phyloP scores from a whole-genome alignment of 2,888 invertebrate genomes.

The Coenonympha glycerion region DNA sequence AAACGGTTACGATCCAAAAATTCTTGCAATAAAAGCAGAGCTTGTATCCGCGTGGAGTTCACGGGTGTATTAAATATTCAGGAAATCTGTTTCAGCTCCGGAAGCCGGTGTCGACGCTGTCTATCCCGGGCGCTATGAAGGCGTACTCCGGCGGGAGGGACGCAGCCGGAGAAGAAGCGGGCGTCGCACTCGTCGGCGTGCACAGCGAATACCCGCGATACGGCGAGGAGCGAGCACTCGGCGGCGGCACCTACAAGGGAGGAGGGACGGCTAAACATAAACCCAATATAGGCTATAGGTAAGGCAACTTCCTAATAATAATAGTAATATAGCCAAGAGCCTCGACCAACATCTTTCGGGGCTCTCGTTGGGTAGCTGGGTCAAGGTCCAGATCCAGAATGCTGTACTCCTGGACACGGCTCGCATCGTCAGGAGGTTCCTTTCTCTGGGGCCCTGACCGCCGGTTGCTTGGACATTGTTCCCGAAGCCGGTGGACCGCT shows the following conservation, averaged over 20 bases:
- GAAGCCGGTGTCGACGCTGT: constrained; percentile 97
- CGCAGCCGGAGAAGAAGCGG: constrained; percentile 85
- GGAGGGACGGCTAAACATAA: constrained; percentile 87
- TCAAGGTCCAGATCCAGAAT: too few relatives aligned
- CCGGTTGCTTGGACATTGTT: too few relatives aligned
- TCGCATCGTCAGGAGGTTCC: too few relatives aligned
- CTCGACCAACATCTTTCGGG: too few relatives aligned
- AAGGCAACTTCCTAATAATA: too few relatives aligned
- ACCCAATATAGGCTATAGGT: constrained; percentile 94
- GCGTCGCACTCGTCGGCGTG: constrained; percentile 91
- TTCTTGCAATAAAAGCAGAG: not conserved
- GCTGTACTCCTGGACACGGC: too few relatives aligned
- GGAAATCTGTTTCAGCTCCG: constrained; percentile 83
- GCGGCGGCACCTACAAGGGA: constrained; percentile 85
- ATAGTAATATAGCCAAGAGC: too few relatives aligned
- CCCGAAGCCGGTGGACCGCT: too few relatives aligned
- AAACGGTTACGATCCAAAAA: not conserved
- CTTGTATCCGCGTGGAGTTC: not conserved
- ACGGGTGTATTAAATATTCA: not conserved
- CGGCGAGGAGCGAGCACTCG: constrained; percentile 89
- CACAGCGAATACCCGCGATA: constrained; percentile 94
- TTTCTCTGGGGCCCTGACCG: too few relatives aligned
- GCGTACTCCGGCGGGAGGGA: constrained; percentile 78
- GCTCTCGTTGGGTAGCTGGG: too few relatives aligned
- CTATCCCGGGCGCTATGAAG: constrained; percentile 96